Conservation (phyloP, 2,888 invertebrate species). For the Platypus cylindrus region DNA sequence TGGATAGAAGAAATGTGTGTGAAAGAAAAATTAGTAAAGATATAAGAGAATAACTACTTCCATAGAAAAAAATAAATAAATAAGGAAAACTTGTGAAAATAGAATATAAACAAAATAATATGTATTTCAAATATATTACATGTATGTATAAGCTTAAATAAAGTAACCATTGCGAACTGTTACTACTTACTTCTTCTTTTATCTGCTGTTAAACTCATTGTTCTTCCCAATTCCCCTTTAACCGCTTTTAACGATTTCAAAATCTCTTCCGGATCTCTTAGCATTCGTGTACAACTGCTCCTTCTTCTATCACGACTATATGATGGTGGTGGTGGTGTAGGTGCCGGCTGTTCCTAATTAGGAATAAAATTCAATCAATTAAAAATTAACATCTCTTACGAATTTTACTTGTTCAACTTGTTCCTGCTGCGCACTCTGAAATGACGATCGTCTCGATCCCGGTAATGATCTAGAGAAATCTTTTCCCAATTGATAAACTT, state of each 20-base stretch:
- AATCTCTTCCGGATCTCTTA: conserved; percentile 73
- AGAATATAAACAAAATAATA: conserved; percentile 2
- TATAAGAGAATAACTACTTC: conserved; percentile 1
- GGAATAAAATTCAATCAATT: not conserved
- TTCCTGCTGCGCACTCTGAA: conserved; percentile 50
- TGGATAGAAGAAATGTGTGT: conserved; percentile 22
- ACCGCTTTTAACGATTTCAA: conserved; percentile 68
- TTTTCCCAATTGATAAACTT: conserved; percentile 68
- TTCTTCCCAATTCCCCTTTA: conserved; percentile 68
- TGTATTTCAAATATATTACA: no score
- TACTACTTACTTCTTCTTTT: conserved; percentile 40
- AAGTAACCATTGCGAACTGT: not conserved
- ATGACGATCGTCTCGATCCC: conserved; percentile 72
- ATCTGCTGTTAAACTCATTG: conserved; percentile 63
- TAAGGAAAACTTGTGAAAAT: conserved; percentile 1
- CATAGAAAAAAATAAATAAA: conserved; percentile 1
- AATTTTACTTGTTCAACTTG: conserved; percentile 14
- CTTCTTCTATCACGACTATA: conserved; percentile 61
- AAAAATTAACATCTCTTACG: not conserved
- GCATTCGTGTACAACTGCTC: conserved; percentile 61
- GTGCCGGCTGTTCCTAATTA: conserved; percentile 34
- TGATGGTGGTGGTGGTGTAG: conserved; percentile 38
- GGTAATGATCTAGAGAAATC: conserved; percentile 79
- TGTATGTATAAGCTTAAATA: no score
- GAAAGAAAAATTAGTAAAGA: conserved; percentile 22